Conservation (phyloP, 2,888 invertebrate genomes). For the Cartodere bifasciata region DNA sequence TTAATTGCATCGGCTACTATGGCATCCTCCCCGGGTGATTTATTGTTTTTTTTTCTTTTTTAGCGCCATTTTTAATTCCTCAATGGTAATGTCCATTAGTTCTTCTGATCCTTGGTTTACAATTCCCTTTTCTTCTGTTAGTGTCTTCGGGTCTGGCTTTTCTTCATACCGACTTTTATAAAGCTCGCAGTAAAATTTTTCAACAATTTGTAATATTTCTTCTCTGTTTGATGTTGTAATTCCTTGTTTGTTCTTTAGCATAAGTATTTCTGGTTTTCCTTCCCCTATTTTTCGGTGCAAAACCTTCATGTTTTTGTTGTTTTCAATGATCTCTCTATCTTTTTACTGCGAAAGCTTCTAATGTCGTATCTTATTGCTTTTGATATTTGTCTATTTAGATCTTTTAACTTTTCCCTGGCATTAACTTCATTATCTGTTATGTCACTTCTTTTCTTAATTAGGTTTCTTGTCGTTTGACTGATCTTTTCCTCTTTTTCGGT, state of each 20-base stretch:
- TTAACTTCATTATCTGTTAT: conserved; percentile 5
- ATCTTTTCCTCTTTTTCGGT: conserved; percentile 8
- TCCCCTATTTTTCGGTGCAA: conserved; percentile 6
- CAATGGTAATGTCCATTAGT: conserved; percentile 6
- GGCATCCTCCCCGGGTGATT: conserved; percentile 1
- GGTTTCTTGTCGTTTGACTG: conserved; percentile 7
- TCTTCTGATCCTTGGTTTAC: conserved; percentile 9
- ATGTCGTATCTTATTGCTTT: conserved; percentile 8
- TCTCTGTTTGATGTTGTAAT: conserved; percentile 6
- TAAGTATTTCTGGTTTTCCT: conserved; percentile 9
- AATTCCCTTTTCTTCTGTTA: conserved; percentile 4
- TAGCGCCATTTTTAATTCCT: conserved; percentile 7
- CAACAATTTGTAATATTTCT: conserved; percentile 6
- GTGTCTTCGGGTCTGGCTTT: conserved; percentile 6
- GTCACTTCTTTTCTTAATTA: conserved; percentile 8
- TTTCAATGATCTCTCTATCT: conserved; percentile 5
- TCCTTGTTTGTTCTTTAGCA: conserved; percentile 6
- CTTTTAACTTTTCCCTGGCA: conserved; percentile 6
- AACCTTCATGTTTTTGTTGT: conserved; percentile 9
- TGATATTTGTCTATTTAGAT: conserved; percentile 5
- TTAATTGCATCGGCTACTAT: not conserved
- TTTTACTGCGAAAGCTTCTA: conserved; percentile 7
- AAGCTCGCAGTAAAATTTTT: conserved; percentile 6
- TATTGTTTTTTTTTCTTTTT: conserved; percentile 5
- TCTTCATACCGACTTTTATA: conserved; percentile 7